phyloP scores from a whole-genome alignment of 2,888 invertebrate species.

The Cosmia trapezina region DNA sequence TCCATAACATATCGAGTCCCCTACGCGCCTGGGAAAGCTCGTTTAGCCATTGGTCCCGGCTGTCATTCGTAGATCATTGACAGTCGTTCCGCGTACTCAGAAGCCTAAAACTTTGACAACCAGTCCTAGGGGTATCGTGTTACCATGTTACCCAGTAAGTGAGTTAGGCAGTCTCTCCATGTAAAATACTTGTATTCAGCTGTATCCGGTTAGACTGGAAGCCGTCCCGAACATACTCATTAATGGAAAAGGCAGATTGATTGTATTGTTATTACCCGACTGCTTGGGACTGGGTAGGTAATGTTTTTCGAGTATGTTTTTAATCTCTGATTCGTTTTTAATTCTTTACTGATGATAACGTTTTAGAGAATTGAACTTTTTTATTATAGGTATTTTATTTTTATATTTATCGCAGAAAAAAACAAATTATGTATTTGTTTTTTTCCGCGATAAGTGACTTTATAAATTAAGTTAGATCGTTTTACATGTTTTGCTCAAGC shows the following conservation, averaged over 20 bases:
- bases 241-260: background rate
- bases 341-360: background rate
- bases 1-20: background rate
- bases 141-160: background rate
- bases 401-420: background rate
- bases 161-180: background rate
- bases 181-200: background rate
- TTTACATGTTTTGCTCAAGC: background rate
- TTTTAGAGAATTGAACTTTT: background rate
- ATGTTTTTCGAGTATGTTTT: too few relatives aligned
- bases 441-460: too few relatives aligned
- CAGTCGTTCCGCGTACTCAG: background rate
- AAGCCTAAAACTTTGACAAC: background rate
- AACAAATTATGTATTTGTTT: too few relatives aligned
- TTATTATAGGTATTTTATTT: too few relatives aligned
- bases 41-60: background rate
- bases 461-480: background rate
- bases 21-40: background rate
- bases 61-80: background rate
- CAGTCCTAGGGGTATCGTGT: background rate
- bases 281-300: too few relatives aligned
- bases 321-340: constrained; percentile 5
- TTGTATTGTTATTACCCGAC: constrained; percentile 9
- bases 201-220: background rate
- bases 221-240: background rate